phyloP scores from a whole-genome alignment of 2,888 invertebrate genomes.

The Patella ulyssiponensis region DNA sequence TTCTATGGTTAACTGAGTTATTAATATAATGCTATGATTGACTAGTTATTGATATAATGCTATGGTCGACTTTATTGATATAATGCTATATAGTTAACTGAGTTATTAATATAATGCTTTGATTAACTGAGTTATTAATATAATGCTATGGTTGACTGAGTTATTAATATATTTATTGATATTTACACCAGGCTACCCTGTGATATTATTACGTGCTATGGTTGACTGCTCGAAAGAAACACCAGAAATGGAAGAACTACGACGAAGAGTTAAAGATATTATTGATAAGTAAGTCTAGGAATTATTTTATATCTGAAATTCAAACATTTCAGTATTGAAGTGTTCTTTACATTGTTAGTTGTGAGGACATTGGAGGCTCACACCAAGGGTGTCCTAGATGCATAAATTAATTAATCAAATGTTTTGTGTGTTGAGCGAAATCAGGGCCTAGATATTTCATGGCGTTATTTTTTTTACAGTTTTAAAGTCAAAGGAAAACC shows the following conservation, averaged over 20 bases:
- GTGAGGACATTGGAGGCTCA: too few species aligned
- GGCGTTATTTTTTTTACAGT: slow-evolving; percentile 33
- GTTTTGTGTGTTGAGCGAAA: too few species aligned
- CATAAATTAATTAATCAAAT: too few species aligned
- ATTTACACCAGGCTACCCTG: slow-evolving; percentile 57
- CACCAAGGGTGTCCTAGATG: too few species aligned
- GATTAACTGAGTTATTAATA: background rate
- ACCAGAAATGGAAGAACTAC: slow-evolving; percentile 51
- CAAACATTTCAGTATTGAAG: background rate
- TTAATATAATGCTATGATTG: background rate
- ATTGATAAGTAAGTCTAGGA: slow-evolving; percentile 54
- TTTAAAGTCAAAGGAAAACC: slow-evolving; percentile 56
- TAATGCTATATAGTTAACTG: background rate
- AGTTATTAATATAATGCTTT: background rate
- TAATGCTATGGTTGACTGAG: background rate
- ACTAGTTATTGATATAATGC: background rate
- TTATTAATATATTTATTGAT: background rate
- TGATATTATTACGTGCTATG: slow-evolving; percentile 49
- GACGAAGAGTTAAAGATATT: slow-evolving; percentile 54
- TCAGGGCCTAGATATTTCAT: too few species aligned
- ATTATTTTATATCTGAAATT: background rate
- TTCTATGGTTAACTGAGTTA: background rate
- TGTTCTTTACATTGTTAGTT: too few species aligned
- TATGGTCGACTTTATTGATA: background rate
- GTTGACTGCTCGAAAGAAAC: slow-evolving; percentile 60